These are phyloP conservation scores for Haplotaxodon microlepis DNA, from an alignment of 2,113 vertebrate genomes.

Conservation along the genomic window DNA sequence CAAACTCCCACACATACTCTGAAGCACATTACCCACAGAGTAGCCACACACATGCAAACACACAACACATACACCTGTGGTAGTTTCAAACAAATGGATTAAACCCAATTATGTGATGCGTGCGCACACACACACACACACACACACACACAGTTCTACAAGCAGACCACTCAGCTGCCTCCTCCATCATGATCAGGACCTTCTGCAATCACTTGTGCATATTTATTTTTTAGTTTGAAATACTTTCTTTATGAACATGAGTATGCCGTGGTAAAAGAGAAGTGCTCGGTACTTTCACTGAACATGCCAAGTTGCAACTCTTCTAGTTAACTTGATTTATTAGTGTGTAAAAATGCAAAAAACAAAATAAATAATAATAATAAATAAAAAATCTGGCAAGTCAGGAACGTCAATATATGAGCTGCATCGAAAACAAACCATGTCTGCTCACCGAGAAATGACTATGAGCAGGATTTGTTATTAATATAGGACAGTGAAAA, in stretches of 20 bases:
- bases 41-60: not conserved
- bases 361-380: not conserved
- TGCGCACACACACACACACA: rapidly evolving
- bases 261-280: rapidly evolving
- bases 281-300: not conserved
- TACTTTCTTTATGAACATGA: not conserved
- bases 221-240: not conserved
- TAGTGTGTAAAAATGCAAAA: not conserved
- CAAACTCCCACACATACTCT: conserved; percentile 37
- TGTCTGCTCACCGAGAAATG: not conserved
- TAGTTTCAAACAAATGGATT: not conserved
- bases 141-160: not conserved
- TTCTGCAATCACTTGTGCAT: not conserved
- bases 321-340: not conserved
- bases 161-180: not conserved
- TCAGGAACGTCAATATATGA: not conserved
- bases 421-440: not conserved
- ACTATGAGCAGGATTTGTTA: rapidly evolving
- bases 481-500: not conserved
- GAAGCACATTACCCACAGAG: not conserved
- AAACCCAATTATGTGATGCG: not conserved
- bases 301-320: not conserved
- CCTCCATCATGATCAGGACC: not conserved
- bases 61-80: not conserved
- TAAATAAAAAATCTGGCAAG: not conserved